Conservation (phyloP, 1,140 invertebrate species). For the Reticulitermes speratus region DNA sequence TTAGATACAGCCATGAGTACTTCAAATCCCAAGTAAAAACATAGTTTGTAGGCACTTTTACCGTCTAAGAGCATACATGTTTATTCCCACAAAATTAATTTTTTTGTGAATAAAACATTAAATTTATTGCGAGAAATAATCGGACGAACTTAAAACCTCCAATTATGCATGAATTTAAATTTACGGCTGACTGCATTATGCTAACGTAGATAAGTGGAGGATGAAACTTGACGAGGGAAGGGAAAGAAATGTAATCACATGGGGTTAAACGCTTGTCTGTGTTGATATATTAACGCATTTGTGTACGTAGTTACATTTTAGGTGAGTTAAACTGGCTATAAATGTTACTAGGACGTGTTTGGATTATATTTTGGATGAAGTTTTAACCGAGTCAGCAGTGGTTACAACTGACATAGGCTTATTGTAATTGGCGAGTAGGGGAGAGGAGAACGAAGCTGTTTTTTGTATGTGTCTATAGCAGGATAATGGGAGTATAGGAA, state of each 20-base stretch:
- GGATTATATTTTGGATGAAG: neutral
- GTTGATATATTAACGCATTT: neutral
- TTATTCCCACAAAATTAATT: no score
- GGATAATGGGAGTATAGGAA: conserved; percentile 3
- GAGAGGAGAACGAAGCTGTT: neutral
- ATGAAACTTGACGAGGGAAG: neutral
- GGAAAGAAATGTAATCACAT: neutral
- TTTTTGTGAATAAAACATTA: neutral
- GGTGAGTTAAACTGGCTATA: neutral
- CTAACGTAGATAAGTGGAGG: neutral
- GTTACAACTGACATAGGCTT: neutral
- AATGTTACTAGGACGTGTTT: neutral
- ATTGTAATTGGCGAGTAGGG: neutral
- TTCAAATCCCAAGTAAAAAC: no score
- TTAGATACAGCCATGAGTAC: no score
- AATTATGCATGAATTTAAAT: neutral
- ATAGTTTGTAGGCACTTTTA: no score
- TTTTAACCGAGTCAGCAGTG: neutral
- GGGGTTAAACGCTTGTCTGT: neutral
- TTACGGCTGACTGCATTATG: neutral
- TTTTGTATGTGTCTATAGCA: neutral
- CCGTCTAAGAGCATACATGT: no score
- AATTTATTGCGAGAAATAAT: neutral
- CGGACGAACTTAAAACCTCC: neutral
- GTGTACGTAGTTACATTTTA: neutral